Evolutionary conservation across 2,113 vertebrate genomes (phyloP), one percentile per base, ranked within the genome.

Genomic region (Corvus hawaiiensis): DNA sequence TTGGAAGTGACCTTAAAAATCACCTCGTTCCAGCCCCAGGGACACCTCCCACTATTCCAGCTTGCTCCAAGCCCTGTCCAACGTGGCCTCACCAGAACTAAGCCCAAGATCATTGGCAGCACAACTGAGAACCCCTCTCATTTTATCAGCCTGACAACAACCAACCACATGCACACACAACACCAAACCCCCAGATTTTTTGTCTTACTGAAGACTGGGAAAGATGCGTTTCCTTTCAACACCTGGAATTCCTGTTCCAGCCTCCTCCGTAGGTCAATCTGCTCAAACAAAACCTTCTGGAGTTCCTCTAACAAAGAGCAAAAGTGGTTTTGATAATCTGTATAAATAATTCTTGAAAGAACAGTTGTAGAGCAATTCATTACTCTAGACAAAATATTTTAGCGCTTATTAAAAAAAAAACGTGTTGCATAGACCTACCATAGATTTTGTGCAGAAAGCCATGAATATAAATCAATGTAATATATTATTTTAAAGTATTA

Each of bases 271-370:
- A 99, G 98, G 97, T 99, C 99, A 1, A 99, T 99, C 97, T 99
- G 99, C 94, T 99, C 99, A 92, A 99, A 98, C 77, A 99, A 98
- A 97, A 99, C 99, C 98, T 99, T 99, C 98, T 99, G 99, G 87
- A 99, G 99, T 87, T 99, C 99, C 97, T 99, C 99, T 99, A 98
- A 93, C 92, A 97, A 94, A 94, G 88, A 92, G 84, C 90, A 96
- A 95, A 95, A 97, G 76, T 71, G 73, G 71, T 91, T 97, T 97
- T 96, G 95, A 93, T 97, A 97, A 97, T 97, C 96, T 95, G 96
- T 97, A 96, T 93, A 97, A 98, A 97, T 96, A 97, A 97, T 97
- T 97, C 97, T 97, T 97, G 83, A 97, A 94, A 95, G 96, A 92
- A 96, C 68, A 79, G 68, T 98, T 97, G 92, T 90, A 75, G 80